Percentiles rank a stretch among this genome's conserved stretches.
phyloP scores from a whole-genome alignment of 2,888 invertebrate species.

The Calliphora vomitoria region DNA sequence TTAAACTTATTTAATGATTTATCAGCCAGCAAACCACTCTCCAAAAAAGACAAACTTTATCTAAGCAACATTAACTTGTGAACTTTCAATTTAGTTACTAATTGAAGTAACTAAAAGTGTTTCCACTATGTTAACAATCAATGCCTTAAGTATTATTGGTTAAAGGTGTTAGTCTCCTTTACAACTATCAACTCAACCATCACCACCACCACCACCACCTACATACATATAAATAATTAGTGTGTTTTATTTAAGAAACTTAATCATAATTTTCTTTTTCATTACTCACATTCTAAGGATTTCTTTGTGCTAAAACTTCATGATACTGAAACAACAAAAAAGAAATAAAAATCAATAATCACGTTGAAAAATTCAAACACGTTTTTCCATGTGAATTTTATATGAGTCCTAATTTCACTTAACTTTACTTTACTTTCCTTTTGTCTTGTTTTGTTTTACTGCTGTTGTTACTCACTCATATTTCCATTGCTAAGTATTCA shows the following conservation, averaged over 20 bases:
- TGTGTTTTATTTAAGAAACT: not conserved
- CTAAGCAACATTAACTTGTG: constrained; percentile 6
- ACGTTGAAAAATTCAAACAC: constrained; percentile 58
- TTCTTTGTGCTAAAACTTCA: not conserved
- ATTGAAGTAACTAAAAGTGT: constrained; percentile 1
- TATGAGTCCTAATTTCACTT: constrained; percentile 39
- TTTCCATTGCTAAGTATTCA: constrained; percentile 9
- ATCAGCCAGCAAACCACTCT: not conserved
- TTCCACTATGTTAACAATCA: not conserved
- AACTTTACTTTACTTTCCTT: not conserved
- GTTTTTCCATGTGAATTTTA: constrained; percentile 37
- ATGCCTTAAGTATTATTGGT: not conserved
- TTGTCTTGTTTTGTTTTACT: not conserved
- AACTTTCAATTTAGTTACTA: constrained; percentile 24
- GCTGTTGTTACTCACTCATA: not conserved
- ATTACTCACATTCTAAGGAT: not conserved
- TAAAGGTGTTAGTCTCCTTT: not conserved
- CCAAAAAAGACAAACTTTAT: no score
- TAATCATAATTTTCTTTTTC: constrained; percentile 6
- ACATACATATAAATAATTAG: not conserved
- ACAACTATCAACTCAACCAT: not conserved
- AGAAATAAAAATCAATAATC: constrained; percentile 61
- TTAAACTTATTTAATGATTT: not conserved
- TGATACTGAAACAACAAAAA: not conserved
- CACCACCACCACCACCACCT: not conserved